Evolutionary conservation across 2,888 invertebrate species (phyloP).

Genomic region (Beris morrisii): DNA sequence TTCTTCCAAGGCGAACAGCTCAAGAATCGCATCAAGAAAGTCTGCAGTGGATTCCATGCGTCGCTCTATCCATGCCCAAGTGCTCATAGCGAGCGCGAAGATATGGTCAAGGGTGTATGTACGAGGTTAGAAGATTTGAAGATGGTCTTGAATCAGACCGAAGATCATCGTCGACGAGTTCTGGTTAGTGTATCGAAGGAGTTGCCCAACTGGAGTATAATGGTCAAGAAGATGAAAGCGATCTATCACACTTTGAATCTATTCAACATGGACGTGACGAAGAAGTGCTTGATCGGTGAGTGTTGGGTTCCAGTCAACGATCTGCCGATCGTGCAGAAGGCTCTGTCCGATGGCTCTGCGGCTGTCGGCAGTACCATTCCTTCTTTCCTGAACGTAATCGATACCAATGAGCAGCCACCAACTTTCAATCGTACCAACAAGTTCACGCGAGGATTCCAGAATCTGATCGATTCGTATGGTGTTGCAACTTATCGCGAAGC

Average conservation of each 20-base stretch:
- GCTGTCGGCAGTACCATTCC: constrained; percentile 84
- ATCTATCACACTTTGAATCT: constrained; percentile 92
- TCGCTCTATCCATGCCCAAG: constrained; percentile 86
- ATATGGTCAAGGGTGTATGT: constrained; percentile 81
- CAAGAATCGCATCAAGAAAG: constrained; percentile 82
- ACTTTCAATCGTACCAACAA: constrained; percentile 91
- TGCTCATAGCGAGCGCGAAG: constrained; percentile 72
- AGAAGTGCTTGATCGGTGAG: constrained; percentile 87
- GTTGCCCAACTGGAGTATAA: constrained; percentile 78
- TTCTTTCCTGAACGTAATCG: constrained; percentile 89
- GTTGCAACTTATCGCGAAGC: constrained; percentile 90
- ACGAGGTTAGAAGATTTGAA: constrained; percentile 81
- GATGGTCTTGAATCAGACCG: constrained; percentile 75
- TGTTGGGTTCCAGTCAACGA: constrained; percentile 83
- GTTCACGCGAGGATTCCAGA: constrained; percentile 91
- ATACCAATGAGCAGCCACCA: constrained; percentile 78
- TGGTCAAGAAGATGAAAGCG: constrained; percentile 87
- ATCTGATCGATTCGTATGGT: constrained; percentile 90
- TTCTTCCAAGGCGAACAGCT: constrained; percentile 86
- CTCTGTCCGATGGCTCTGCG: constrained; percentile 80
- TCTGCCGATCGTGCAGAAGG: constrained; percentile 71
- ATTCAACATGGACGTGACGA: constrained; percentile 88
- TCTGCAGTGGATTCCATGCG: constrained; percentile 84
- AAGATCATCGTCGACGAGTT: constrained; percentile 81
- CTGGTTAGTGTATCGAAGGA: constrained; percentile 78